phyloP scores from a whole-genome alignment of 2,113 vertebrate species.

The Hipposideros armiger region DNA sequence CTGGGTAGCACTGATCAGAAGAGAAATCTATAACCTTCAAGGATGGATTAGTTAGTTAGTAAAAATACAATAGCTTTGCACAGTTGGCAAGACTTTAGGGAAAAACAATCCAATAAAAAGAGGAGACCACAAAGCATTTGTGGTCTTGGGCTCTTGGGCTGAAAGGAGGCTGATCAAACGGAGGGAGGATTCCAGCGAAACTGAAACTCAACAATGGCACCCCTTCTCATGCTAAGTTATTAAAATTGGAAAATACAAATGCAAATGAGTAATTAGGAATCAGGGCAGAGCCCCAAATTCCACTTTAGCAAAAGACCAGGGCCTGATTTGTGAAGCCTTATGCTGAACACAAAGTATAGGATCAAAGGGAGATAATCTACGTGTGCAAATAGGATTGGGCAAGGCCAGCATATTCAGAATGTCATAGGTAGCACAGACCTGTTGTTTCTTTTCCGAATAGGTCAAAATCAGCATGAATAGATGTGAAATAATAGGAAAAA shows the following conservation, averaged over 20 bases:
- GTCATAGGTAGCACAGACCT: not conserved
- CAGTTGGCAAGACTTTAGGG: not conserved
- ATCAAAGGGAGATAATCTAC: not conserved
- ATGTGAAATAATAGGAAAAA: not conserved
- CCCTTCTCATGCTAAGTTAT: not conserved
- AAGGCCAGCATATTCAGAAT: not conserved
- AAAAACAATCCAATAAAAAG: not conserved
- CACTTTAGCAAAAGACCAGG: not conserved
- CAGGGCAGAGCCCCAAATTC: not conserved
- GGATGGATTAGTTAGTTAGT: not conserved
- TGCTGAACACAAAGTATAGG: not conserved
- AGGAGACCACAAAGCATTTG: not conserved
- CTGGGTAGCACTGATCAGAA: not conserved
- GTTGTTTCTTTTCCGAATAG: not conserved
- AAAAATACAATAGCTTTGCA: not conserved
- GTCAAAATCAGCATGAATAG: not conserved
- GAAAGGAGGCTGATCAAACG: not conserved
- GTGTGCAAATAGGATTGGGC: not conserved
- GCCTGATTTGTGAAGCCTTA: not conserved
- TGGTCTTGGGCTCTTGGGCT: not conserved
- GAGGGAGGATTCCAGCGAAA: not conserved
- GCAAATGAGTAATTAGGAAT: not conserved
- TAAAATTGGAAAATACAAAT: conserved; percentile 5
- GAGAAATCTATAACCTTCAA: not conserved
- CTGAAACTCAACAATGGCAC: not conserved